phyloP scores from a whole-genome alignment of 2,797 vertebrate genomes.

The Threskiornis aethiopicus region DNA sequence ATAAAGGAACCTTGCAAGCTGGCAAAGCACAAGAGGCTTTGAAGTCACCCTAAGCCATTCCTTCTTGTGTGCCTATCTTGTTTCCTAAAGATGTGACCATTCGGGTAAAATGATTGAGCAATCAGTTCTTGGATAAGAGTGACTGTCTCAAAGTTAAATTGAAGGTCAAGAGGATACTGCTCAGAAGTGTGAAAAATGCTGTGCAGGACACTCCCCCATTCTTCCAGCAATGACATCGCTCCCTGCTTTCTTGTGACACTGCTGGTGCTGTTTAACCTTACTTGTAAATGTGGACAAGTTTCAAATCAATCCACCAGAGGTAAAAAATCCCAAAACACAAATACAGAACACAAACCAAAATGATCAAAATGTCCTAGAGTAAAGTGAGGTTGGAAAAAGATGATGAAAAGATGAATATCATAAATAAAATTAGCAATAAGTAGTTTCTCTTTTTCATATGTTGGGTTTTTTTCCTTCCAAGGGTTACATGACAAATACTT shows the following conservation, averaged over 20 bases:
- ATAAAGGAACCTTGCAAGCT: not conserved
- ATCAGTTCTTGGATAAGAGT: not conserved
- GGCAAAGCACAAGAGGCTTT: not conserved
- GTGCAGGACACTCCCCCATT: not conserved
- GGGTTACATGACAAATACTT: not conserved
- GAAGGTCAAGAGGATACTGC: not conserved
- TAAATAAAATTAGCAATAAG: not conserved
- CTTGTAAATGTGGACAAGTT: not conserved
- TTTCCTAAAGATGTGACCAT: not conserved
- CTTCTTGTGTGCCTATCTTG: fast-evolving
- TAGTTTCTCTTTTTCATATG: not conserved
- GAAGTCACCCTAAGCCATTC: not conserved
- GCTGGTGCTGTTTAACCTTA: not conserved
- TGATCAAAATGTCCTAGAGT: not conserved
- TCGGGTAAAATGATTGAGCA: not conserved
- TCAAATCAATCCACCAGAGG: not conserved
- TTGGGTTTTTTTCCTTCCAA: not conserved
- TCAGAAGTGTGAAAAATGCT: not conserved
- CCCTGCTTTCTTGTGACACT: not conserved
- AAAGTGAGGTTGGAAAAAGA: not conserved
- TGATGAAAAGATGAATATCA: not conserved
- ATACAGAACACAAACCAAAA: not conserved
- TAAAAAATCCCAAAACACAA: not conserved
- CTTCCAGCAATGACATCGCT: not conserved
- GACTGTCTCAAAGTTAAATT: not conserved